A percentile compares a stretch with the other conserved stretches of the same genome.
These are phyloP conservation scores for Trichonephila inaurata DNA, from an alignment of 1,140 invertebrate genomes.

Conservation along the genomic window DNA sequence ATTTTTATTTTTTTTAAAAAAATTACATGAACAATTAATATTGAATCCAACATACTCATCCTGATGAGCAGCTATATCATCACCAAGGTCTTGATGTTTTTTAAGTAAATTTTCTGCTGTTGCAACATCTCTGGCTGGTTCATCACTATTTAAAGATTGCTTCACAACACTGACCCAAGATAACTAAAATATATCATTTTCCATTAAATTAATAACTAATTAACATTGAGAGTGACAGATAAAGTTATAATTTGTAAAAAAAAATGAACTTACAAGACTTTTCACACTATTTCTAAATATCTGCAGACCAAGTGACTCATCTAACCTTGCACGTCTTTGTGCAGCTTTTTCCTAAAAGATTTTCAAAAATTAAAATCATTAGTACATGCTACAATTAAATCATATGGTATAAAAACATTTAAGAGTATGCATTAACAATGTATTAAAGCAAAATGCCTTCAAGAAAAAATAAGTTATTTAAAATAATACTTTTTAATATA, in stretches of 20 bases:
- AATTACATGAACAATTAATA: background rate
- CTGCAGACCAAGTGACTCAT: constrained; percentile 96
- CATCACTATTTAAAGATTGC: constrained; percentile 90
- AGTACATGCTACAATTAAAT: too few relatives aligned
- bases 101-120: constrained; percentile 95
- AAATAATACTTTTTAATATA: too few relatives aligned
- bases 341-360: constrained; percentile 87
- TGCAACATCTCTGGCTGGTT: constrained; percentile 91
- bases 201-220: background rate
- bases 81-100: constrained; percentile 93
- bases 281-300: constrained; percentile 95
- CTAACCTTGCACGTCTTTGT: constrained; percentile 89
- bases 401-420: too few relatives aligned
- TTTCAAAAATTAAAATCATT: background rate
- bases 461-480: too few relatives aligned
- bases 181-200: constrained; percentile 80
- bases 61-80: constrained; percentile 94
- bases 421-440: too few relatives aligned
- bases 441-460: too few relatives aligned
- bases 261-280: constrained; percentile 83
- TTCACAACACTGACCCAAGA: constrained; percentile 90
- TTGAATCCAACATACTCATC: constrained; percentile 85
- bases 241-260: background rate
- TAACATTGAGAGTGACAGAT: background rate
- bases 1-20: background rate